These are phyloP conservation scores for Clarias macrocephalus DNA, from an alignment of 2,113 vertebrate species.

Conservation along the genomic window DNA sequence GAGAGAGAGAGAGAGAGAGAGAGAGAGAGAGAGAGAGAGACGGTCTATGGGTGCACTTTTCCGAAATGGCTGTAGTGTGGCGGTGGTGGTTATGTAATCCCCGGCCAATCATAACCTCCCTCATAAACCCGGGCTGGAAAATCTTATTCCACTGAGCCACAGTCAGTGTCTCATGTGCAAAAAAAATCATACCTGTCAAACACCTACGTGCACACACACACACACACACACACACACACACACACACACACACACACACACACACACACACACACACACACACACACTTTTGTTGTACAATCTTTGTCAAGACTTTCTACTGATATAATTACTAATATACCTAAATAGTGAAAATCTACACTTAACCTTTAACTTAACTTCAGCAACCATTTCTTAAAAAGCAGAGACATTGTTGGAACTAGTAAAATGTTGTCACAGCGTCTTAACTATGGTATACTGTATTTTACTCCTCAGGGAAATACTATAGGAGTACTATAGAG, in stretches of 20 bases:
- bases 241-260: no score
- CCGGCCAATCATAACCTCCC: constrained; percentile 57
- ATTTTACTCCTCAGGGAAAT: no score
- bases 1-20: constrained; percentile 40
- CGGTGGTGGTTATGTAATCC: constrained; percentile 45
- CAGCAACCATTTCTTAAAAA: not conserved
- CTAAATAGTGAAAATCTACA: not conserved
- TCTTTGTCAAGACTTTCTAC: not conserved
- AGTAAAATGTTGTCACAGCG: not conserved
- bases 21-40: not conserved
- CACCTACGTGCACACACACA: constrained; percentile 9
- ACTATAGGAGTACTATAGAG: no score
- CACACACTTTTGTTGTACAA: not conserved
- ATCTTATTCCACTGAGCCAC: constrained; percentile 57
- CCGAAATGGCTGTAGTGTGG: constrained; percentile 41
- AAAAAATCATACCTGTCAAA: constrained; percentile 51
- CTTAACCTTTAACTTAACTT: not conserved
- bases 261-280: no score
- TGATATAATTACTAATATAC: not conserved
- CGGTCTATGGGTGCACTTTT: constrained; percentile 55
- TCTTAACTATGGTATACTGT: not conserved
- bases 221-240: constrained; percentile 15
- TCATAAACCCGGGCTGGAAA: constrained; percentile 68
- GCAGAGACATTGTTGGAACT: not conserved
- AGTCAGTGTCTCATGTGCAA: constrained; percentile 54